Evolutionary conservation across 1,140 invertebrate genomes (phyloP), one percentile per base, ranked within the genome.

Genomic region (Leptopilina clavipes): DNA sequence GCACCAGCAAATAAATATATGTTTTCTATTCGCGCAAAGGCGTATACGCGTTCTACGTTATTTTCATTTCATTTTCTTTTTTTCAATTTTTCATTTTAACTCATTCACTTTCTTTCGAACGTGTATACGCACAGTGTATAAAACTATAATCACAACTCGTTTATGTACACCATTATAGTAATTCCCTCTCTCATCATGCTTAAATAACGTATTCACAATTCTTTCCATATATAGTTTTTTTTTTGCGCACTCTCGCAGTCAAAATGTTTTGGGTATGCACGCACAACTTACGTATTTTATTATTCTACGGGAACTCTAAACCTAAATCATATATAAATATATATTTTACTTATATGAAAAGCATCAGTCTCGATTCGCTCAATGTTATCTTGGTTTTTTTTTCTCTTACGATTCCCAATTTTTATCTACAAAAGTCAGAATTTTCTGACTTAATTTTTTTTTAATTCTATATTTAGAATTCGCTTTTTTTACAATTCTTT

Each of bases 261-360:
- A 75, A 9, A 70, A 40, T n/a, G 37, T 40, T 40, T 70, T 56
- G 75, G 22, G 71, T 52, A 74, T 73, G 44, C 75, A 73, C 77
- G 77, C 80, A 85, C 82, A 83, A 79, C 83, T 85, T 87, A 88
- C 83, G 76, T 86, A 85, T 80, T 85, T 70, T 59, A 59, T 65
- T 81, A 8, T 83, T 79, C 83, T 88, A 87, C 76, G 84, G 85
- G 84, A 87, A 80, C 71, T 83, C 84, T 88, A 88, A 65, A 86
- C 81, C 87, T 90, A 90, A 87, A 87, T 88, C 79, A 83, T 88
- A 83, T 87, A 86, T 86, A 89, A 89, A 90, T 90, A 90, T 90
- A 90, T 90, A 90, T 89, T 89, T 89, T 83, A 89, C 87, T 86
- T 90, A 89, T 90, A 90, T 90, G 89, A 90, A 90, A 90, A 89